Evolutionary conservation across 2,797 vertebrate genomes (phyloP), one percentile per base, ranked within the genome.

Genomic region (Clamator glandarius): DNA sequence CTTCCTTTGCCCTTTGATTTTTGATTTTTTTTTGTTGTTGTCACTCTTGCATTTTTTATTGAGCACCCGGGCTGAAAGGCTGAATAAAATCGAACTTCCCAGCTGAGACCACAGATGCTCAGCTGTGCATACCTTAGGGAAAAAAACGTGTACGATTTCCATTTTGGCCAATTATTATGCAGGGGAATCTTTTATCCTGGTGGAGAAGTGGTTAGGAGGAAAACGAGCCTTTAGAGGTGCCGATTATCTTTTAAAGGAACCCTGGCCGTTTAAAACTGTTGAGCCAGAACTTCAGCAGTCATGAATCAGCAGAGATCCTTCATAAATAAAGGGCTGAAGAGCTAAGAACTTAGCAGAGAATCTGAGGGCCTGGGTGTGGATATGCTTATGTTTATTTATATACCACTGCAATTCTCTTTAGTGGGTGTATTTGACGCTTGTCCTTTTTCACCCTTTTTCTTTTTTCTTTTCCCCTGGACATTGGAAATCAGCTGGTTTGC

Each of bases 71-170:
- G 57, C 73, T 90, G 94, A 95, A 93, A 68, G 92, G 82, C 72
- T 79, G 89, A 91, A 96, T 94, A 91, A 96, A 96, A 96, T 95
- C 33, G 11, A 95, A 92, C 82, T 90, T 59, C 87, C 90, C 96
- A 96, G 92, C 95, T 85, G 95, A 96, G 94, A 77, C 50, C 52
- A 3, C 87, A 93, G 95, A 94, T 95, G 95, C 92, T 92, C 25
- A 58, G 76, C 93, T 90, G 77, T 80, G 82, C 68, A 78, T 46
- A 84, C 92, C 95, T 92, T 44, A 63, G 94, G 95, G 84, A 83
- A 54, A 83, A 54, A 93, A 93, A 74, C 0, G 5, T 41, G 62
- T 55, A 19, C 69, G 46, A 57, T 93, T 96, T 94, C 80, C 93
- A 95, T 93, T 92, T 86, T 36, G 76, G 69, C 87, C 84, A 87